Evolutionary conservation across 2,797 vertebrate species (phyloP).

Genomic region (Eulemur rubriventer): DNA sequence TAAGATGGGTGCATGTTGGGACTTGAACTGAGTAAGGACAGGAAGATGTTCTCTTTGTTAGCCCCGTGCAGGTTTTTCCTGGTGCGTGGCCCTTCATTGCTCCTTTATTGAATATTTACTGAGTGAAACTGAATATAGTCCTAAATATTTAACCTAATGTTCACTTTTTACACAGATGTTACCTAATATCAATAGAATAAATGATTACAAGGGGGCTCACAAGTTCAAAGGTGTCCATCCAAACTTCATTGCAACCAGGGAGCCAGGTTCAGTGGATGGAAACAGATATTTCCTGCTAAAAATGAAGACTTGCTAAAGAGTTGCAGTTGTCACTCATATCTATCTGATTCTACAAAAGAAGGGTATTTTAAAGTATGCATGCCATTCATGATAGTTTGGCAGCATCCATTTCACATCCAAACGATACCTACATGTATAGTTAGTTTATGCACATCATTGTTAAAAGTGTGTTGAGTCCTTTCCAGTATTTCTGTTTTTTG

Average conservation of each 20-base stretch:
- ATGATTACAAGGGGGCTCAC: background rate
- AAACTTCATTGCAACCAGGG: background rate
- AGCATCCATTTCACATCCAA: background rate
- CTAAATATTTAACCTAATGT: background rate
- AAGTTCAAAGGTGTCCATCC: background rate
- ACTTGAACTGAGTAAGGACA: background rate
- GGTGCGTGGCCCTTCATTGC: background rate
- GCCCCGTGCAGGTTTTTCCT: background rate
- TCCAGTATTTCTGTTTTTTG: background rate
- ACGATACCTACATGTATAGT: background rate
- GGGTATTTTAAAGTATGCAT: background rate
- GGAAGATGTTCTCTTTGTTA: background rate
- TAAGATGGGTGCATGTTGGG: background rate
- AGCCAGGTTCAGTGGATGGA: background rate
- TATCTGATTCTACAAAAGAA: background rate
- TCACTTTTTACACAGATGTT: background rate
- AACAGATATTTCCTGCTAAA: background rate
- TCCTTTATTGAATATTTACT: background rate
- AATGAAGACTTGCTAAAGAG: background rate
- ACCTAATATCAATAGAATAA: background rate
- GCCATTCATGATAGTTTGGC: background rate
- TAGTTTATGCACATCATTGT: background rate
- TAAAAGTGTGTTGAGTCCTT: background rate
- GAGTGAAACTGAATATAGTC: background rate
- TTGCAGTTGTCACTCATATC: background rate